These are phyloP conservation scores for Drosophila littoralis DNA, from an alignment of 1,140 invertebrate genomes.

Conservation along the genomic window DNA sequence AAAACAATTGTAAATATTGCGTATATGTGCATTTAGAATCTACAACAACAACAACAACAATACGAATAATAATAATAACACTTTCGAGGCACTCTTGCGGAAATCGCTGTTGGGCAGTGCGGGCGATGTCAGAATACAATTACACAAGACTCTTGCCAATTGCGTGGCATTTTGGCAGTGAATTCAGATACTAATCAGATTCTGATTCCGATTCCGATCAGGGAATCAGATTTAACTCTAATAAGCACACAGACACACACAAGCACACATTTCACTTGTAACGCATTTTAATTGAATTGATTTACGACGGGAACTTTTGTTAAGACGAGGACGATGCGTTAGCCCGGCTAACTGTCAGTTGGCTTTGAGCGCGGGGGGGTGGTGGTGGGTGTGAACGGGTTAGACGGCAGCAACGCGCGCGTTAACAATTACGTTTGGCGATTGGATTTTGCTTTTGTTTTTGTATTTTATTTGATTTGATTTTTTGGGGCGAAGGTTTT, in stretches of 20 bases:
- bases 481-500: conserved; percentile 55
- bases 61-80: not conserved
- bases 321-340: conserved; percentile 18
- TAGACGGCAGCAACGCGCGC: conserved; percentile 36
- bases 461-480: conserved; percentile 9
- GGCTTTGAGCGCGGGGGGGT: conserved; percentile 21
- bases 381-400: conserved; percentile 5
- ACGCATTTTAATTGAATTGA: conserved; percentile 14
- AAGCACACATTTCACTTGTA: conserved; percentile 7
- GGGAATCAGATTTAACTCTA: conserved; percentile 5
- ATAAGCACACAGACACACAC: conserved; percentile 10
- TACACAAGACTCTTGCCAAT: conserved; percentile 47
- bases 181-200: conserved; percentile 12
- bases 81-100: conserved; percentile 29
- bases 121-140: conserved; percentile 41
- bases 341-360: conserved; percentile 23
- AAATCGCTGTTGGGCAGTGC: conserved; percentile 8
- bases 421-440: conserved; percentile 58
- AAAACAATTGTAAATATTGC: conserved; percentile 50
- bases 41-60: conserved; percentile 20
- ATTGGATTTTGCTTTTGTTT: conserved; percentile 61
- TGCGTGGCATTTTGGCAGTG: conserved; percentile 53
- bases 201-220: conserved; percentile 13
- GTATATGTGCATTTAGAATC: conserved; percentile 29
- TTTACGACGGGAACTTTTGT: conserved; percentile 9